Evolutionary conservation across 2,888 invertebrate genomes (phyloP).

Genomic region (Synergus itoensis): DNA sequence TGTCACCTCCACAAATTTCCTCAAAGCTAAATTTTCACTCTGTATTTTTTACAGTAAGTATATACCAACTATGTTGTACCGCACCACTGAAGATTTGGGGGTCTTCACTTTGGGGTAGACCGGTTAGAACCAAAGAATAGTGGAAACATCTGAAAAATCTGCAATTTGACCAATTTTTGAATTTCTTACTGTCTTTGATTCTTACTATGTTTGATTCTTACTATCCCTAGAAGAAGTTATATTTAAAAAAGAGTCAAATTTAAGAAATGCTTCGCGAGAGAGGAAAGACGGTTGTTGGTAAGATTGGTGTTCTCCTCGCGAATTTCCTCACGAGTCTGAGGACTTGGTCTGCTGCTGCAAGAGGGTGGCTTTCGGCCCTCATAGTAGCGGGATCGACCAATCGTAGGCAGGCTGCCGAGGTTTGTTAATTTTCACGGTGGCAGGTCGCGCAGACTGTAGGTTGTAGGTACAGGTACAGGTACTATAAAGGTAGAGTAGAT

Average conservation of each 20-base stretch:
- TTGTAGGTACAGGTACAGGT: conserved; percentile 44
- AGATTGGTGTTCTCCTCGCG: conserved; percentile 60
- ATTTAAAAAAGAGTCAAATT: background rate
- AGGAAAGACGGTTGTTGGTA: background rate
- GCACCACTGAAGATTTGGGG: background rate
- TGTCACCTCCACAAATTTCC: background rate
- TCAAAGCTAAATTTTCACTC: background rate
- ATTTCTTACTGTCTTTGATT: background rate
- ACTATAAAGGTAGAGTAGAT: conserved; percentile 39
- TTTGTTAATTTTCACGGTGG: conserved; percentile 59
- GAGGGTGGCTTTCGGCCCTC: conserved; percentile 68
- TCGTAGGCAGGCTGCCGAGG: conserved; percentile 64
- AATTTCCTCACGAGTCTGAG: conserved; percentile 70
- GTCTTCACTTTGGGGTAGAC: background rate
- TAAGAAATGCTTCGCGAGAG: background rate
- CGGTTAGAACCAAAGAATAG: background rate
- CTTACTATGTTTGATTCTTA: background rate
- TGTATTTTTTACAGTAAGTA: background rate
- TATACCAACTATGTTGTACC: background rate
- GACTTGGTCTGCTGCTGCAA: conserved; percentile 55
- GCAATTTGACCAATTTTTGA: background rate
- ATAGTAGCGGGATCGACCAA: conserved; percentile 72
- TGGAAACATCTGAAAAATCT: background rate
- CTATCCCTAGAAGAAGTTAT: background rate
- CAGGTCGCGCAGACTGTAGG: conserved; percentile 40